Evolutionary conservation across 2,888 invertebrate species (phyloP).

Genomic region (Euplexia lucipara): DNA sequence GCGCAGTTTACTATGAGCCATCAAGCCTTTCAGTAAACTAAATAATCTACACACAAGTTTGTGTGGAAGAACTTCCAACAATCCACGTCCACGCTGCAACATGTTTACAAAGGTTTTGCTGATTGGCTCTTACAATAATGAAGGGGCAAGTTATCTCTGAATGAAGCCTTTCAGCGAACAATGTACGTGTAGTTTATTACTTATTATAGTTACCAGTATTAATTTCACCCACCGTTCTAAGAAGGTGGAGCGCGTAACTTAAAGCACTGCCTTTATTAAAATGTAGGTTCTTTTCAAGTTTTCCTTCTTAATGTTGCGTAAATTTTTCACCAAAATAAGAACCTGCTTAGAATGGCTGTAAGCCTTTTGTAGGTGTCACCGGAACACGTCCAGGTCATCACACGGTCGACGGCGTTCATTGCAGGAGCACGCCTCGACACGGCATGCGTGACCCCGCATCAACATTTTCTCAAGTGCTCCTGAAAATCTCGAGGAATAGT

Average conservation of each 20-base stretch:
- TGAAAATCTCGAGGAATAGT: slow-evolving; percentile 64
- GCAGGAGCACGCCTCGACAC: slow-evolving; percentile 71
- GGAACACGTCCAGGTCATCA: slow-evolving; percentile 72
- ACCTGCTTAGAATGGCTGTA: slow-evolving; percentile 19
- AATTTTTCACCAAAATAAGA: slow-evolving; percentile 5
- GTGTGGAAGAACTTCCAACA: slow-evolving; percentile 14
- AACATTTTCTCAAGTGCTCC: slow-evolving; percentile 73
- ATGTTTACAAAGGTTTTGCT: slow-evolving; percentile 14
- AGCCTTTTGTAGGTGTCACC: slow-evolving; percentile 39
- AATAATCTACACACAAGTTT: slow-evolving; percentile 51
- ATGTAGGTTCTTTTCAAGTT: too few relatives aligned
- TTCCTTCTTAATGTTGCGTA: not conserved
- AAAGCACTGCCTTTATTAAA: not conserved
- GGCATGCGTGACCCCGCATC: slow-evolving; percentile 81
- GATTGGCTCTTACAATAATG: not conserved
- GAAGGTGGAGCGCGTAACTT: not conserved
- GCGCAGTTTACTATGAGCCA: slow-evolving; percentile 49
- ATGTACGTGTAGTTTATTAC: not conserved
- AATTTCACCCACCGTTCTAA: not conserved
- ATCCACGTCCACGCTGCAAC: not conserved
- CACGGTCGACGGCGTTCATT: slow-evolving; percentile 68
- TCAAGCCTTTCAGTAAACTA: slow-evolving; percentile 54
- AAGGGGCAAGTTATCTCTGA: not conserved
- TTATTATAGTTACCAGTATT: too few relatives aligned
- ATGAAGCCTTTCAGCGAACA: not conserved